Evolutionary conservation across 2,797 vertebrate genomes (phyloP), one percentile per base, ranked within the genome.

Genomic region (Eremophila alpestris): DNA sequence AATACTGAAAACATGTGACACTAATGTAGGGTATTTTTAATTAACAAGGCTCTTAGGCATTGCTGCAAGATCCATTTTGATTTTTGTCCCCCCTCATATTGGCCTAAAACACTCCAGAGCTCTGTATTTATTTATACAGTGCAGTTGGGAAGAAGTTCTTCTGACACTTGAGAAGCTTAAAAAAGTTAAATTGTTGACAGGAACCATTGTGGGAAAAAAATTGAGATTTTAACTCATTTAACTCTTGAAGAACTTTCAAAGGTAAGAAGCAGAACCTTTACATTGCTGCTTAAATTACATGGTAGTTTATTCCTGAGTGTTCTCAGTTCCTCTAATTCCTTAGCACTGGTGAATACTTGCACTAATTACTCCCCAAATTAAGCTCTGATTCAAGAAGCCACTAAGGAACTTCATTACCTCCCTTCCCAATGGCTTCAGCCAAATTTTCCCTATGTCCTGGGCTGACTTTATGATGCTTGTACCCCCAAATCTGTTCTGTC

Each of bases 121-220:
- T 95, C 92, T 56, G 49, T 78, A 83, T 90, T 94, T 83, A 51
- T 70, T 90, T 88, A 56, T 8, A 26, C 32, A 79, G 76, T 21
- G 63, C 5, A 75, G 87, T 13, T 77, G 95, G 73, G 87, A 96
- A 78, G 13, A 88, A 93, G 68, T 62, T 81, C 59, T 88, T 87
- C 73, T 40, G 41, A 85, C 27, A 43, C 65, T 45, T 86, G 43
- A 7, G 13, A 89, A 70, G 16, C 63, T 63, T 78, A 76, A 85
- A 87, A 65, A 81, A 84, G 43, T 15, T 84, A 36, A 60, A 74
- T 43, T 74, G 82, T 78, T 76, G 67, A 55, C 1, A 4, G 38
- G 24, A 90, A 48, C 19, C 7, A 24, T 10, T 7, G 54, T 27
- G 34, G 38, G 38, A 11, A 12, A 38, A 21, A 18, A 65, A 46